Base-by-base conservation (phyloP, 2,888 invertebrate genomes). In the Myopa testacea region DNA sequence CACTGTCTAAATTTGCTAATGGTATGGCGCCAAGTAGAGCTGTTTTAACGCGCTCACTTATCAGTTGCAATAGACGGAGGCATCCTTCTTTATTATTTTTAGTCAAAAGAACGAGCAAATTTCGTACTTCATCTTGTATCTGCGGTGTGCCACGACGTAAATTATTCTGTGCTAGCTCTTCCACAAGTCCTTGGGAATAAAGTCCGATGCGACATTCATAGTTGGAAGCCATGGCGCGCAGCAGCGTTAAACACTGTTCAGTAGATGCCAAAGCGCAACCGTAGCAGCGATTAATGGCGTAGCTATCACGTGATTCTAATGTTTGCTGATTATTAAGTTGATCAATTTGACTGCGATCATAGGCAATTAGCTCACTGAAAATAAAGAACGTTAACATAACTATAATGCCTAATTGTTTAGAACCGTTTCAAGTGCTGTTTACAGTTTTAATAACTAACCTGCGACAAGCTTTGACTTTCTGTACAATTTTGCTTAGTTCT, bases 231-330 rank as follows among this genome's bases (percentile, higher is more conserved):
- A 98, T 91, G 52, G 98, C 98, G 62, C 97, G 92, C 72, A 98
- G 90, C 67, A 98, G 90, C 0, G 97, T 97, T 50, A 98, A 91
- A 87, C 98, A 98, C 88, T 98, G 98, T 87, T 98, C 97, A 0
- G 97, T 96, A 62, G 97, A 96, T 3, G 98, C 94, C 76, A 96
- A 93, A 3, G 97, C 95, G 86, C 96, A 96, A 0, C 96, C 96
- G 88, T 95, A 96, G 88, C 96, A 96, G 4, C 94, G 92, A 81
- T 93, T 93, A 0, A 91, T 89, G 3, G 87, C 85, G 37, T 82
- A 84, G 70, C 80, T 84, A 38, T 88, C 88, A 1, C 87, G 85
- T 12, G 82, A 81, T 14, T 85, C 85, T 0, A 83, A 80, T 4
- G 83, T 80, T 5, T 82, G 80, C 1, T 82, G 82, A 10, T 83